Evolutionary conservation across 2,797 vertebrate species (phyloP).

Genomic region (Enteromius mattozi): DNA sequence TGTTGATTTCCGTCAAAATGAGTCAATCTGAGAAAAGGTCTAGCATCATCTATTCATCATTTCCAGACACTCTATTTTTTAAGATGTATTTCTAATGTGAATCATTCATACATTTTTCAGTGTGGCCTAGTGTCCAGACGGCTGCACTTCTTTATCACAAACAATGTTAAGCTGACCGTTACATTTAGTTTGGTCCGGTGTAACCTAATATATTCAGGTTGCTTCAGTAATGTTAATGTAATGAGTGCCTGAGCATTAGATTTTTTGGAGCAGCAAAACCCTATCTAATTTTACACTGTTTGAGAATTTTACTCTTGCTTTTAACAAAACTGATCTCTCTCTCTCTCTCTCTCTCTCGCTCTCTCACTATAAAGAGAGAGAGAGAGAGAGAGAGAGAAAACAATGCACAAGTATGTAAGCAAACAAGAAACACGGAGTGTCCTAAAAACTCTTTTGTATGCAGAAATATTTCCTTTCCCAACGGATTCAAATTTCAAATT

Average conservation of each 20-base stretch:
- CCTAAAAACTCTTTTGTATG: neutral
- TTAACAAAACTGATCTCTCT: neutral
- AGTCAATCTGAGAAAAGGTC: neutral
- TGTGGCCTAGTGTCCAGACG: neutral
- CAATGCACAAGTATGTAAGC: neutral
- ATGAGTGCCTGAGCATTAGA: neutral
- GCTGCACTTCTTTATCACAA: neutral
- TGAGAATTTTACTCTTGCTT: neutral
- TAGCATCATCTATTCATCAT: neutral
- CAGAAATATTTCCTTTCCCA: neutral
- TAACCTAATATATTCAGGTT: neutral
- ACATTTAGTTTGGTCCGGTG: neutral
- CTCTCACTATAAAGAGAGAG: no score
- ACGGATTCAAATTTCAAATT: neutral
- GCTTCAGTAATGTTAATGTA: neutral
- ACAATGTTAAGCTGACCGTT: neutral
- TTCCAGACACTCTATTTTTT: neutral
- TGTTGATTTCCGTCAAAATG: neutral
- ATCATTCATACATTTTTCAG: neutral
- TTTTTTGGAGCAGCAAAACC: neutral
- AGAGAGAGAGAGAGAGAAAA: no score
- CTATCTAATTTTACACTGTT: neutral
- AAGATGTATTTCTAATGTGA: neutral
- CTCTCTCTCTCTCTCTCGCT: no score
- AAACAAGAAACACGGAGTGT: neutral